Percentiles rank a stretch among this genome's conserved stretches.
Conservation (phyloP, 1,140 invertebrate species). For the Zelostemma sp. region DNA sequence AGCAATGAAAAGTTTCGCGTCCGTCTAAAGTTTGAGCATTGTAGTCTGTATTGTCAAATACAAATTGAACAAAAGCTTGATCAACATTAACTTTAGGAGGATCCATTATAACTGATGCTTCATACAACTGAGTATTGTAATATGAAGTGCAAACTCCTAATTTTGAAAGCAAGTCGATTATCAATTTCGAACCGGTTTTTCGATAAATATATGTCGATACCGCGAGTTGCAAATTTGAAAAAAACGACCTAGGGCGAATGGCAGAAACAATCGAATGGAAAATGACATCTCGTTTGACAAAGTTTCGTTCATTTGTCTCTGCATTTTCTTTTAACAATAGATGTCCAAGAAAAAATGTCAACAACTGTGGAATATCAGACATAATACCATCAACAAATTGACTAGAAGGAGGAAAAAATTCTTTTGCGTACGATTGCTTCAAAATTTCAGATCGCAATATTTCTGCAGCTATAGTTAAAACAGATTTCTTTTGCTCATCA, state of each 20-base stretch:
- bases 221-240: conserved; percentile 56
- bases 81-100: conserved; percentile 34
- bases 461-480: conserved; percentile 9
- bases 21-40: conserved; percentile 48
- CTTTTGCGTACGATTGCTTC: conserved; percentile 4
- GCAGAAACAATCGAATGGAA: conserved; percentile 56
- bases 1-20: conserved; percentile 25
- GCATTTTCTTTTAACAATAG: conserved; percentile 2
- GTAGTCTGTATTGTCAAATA: conserved; percentile 59
- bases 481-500: neutral
- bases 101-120: conserved; percentile 57
- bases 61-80: conserved; percentile 52
- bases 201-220: conserved; percentile 55
- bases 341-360: conserved; percentile 5
- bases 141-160: conserved; percentile 55
- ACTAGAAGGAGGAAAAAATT: conserved; percentile 13
- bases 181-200: conserved; percentile 53
- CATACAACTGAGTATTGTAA: conserved; percentile 52
- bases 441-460: conserved; percentile 10
- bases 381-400: conserved; percentile 18
- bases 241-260: conserved; percentile 54
- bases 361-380: conserved; percentile 16
- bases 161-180: conserved; percentile 56
- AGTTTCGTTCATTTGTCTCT: conserved; percentile 31
- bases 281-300: conserved; percentile 49